phyloP scores from a whole-genome alignment of 2,113 vertebrate genomes.

The Hystrix brachyura region DNA sequence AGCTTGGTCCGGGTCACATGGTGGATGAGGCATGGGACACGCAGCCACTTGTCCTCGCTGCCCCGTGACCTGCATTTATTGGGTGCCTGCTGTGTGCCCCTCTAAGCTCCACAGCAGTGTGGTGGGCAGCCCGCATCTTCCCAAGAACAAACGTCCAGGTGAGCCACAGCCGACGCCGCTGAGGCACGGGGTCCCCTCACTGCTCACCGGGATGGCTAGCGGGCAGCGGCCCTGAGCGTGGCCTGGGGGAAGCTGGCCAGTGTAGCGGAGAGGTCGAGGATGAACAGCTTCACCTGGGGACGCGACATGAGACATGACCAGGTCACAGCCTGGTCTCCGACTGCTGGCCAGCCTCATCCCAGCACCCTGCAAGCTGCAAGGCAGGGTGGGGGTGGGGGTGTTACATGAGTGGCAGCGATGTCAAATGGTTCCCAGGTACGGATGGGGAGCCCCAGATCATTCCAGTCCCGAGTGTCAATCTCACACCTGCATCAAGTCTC shows the following conservation, averaged over 20 bases:
- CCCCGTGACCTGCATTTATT: not conserved
- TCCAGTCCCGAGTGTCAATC: not conserved
- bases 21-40: not conserved
- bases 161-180: not conserved
- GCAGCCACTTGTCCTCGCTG: not conserved
- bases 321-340: not conserved
- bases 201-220: not conserved
- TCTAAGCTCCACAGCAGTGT: fast-evolving
- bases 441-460: not conserved
- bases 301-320: not conserved
- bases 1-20: not conserved
- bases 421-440: not conserved
- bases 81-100: not conserved
- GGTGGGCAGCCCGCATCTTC: not conserved
- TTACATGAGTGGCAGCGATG: not conserved
- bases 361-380: fast-evolving
- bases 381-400: not conserved
- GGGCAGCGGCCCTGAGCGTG: fast-evolving
- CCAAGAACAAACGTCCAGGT: not conserved
- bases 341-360: not conserved
- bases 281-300: constrained; percentile 86
- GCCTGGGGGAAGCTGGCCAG: constrained; percentile 55
- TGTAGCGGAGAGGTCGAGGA: constrained; percentile 77
- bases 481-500: not conserved
- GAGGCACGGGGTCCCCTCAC: fast-evolving